A percentile compares a stretch with the other conserved stretches of the same genome.
These are phyloP conservation scores for Microcebus lehilahytsara DNA, from an alignment of 2,113 vertebrate genomes.

Conservation along the genomic window DNA sequence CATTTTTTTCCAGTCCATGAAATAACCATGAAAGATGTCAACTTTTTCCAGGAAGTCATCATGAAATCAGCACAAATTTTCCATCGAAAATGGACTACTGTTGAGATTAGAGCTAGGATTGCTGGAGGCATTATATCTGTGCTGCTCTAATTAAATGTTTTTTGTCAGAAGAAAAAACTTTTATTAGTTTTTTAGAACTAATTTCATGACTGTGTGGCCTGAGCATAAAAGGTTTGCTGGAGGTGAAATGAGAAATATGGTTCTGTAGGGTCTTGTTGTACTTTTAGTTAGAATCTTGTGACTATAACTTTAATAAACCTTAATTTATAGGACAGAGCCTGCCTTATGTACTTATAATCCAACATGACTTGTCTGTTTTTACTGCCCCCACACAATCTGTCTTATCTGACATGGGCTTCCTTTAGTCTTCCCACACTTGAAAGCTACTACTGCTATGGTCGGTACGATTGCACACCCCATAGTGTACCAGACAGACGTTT, in stretches of 20 bases:
- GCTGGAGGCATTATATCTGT: slow-evolving; percentile 49
- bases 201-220: background rate
- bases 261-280: background rate
- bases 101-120: slow-evolving; percentile 46
- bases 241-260: background rate
- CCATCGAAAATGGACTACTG: slow-evolving; percentile 68
- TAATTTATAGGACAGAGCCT: slow-evolving; percentile 48
- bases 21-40: slow-evolving; percentile 60
- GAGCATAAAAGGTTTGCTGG: background rate
- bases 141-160: slow-evolving; percentile 60
- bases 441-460: background rate
- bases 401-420: background rate
- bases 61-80: slow-evolving; percentile 75
- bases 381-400: slow-evolving; percentile 20
- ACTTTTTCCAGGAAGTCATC: slow-evolving; percentile 75
- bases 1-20: slow-evolving; percentile 37
- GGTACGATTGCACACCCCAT: background rate
- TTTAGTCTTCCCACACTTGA: background rate
- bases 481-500: background rate
- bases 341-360: background rate
- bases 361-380: slow-evolving; percentile 21
- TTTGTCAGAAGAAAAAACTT: slow-evolving; percentile 57
- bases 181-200: background rate
- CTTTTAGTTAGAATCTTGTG: background rate
- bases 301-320: slow-evolving; percentile 29